Conservation (phyloP, 2,888 invertebrate genomes). For the Drosophila monieri region DNA sequence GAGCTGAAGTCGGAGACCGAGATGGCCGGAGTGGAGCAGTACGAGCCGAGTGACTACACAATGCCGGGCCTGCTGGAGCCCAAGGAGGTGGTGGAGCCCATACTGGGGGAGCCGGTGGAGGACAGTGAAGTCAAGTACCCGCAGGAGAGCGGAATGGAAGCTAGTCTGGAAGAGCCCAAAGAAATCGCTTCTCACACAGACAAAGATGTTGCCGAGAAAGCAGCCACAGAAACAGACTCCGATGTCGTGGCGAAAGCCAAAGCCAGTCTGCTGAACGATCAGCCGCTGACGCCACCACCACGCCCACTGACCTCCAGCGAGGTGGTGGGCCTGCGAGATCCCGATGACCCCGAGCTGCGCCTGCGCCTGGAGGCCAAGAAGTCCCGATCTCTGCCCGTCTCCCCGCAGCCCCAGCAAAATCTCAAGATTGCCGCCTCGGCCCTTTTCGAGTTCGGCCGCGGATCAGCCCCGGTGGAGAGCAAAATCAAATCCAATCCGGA, state of each 20-base stretch:
- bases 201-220: neutral
- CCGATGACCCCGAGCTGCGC: slow-evolving; percentile 70
- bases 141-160: neutral
- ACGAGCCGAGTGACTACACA: slow-evolving; percentile 59
- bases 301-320: slow-evolving; percentile 81
- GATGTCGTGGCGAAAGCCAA: slow-evolving; percentile 10
- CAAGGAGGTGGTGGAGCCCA: slow-evolving; percentile 8
- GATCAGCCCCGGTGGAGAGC: slow-evolving; percentile 9
- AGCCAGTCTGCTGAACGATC: slow-evolving; percentile 39
- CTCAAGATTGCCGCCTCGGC: slow-evolving; percentile 64
- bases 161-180: slow-evolving; percentile 32
- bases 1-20: slow-evolving; percentile 66
- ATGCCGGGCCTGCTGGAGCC: slow-evolving; percentile 34
- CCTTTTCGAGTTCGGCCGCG: slow-evolving; percentile 68
- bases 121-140: slow-evolving; percentile 8
- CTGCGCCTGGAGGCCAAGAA: slow-evolving; percentile 74
- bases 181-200: slow-evolving; percentile 1
- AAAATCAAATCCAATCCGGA: slow-evolving; percentile 19
- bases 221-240: slow-evolving; percentile 12
- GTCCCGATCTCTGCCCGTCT: slow-evolving; percentile 81
- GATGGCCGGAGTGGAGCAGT: slow-evolving; percentile 36
- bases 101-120: neutral
- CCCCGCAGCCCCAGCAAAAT: slow-evolving; percentile 69
- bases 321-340: slow-evolving; percentile 72
- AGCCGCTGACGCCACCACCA: slow-evolving; percentile 78